Evolutionary conservation across 2,888 invertebrate genomes (phyloP), one percentile per base, ranked within the genome.

Genomic region (Stenodera caucasica): DNA sequence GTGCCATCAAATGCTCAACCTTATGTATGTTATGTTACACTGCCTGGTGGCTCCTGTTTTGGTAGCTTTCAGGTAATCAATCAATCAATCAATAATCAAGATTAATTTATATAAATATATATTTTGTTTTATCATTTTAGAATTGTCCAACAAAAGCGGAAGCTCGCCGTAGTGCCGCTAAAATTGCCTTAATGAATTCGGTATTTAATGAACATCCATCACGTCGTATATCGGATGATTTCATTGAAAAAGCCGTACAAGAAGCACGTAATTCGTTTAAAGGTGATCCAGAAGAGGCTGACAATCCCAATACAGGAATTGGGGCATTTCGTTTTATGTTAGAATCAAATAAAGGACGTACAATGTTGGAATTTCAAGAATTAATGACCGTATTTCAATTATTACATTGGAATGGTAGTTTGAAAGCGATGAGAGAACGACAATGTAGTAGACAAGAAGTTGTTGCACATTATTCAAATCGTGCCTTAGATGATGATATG

Each of bases 321-420:
- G 89, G 88, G 33, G 89, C 89, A 30, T 89, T 89, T 76, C 88
- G 90, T 75, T 89, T 89, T 75, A 89, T 89, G 89, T 80, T 89
- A 70, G 88, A 87, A 81, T 86, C 86, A 32, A 94, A 92, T 81
- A 95, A 94, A 69, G 96, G 96, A 11, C 88, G 94, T 67, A 95
- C 96, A 55, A 96, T 96, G 96, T 84, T 96, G 67, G 96, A 96
- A 81, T 96, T 96, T 83, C 96, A 96, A 81, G 96, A 96, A 80
- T 82, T 96, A 74, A 96, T 96, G 96, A 96, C 96, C n/a, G 96
- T 96, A 52, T 96, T 96, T 82, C 96, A 96, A 82, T 84, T 96
- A 69, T 84, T 96, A 55, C 96, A 96, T 81, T 96, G 96, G 96
- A 96, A 96, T 80, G 96, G 96, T n/a, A 94, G 94, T 69, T 81